Evolutionary conservation across 2,113 vertebrate genomes (phyloP).

Genomic region (Gallinago media): DNA sequence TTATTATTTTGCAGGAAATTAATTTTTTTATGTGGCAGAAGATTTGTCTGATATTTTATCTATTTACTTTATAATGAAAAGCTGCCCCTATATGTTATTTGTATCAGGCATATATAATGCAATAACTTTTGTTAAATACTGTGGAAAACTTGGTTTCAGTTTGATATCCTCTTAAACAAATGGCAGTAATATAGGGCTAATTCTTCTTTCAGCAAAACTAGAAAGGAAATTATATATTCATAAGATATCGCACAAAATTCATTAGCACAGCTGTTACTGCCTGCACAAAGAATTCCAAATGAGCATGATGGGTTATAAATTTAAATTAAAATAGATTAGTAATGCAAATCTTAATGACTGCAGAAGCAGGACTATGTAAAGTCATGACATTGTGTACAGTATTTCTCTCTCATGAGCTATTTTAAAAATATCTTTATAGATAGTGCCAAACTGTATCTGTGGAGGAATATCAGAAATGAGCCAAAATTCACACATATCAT

Average conservation of each 20-base stretch:
- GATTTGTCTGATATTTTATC: background rate
- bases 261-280: constrained; percentile 66
- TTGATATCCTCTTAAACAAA: background rate
- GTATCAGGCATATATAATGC: background rate
- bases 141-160: background rate
- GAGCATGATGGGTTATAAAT: constrained; percentile 58
- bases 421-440: background rate
- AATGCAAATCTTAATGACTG: constrained; percentile 56
- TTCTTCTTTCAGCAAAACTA: background rate
- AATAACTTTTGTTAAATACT: background rate
- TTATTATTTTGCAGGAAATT: background rate
- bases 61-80: background rate
- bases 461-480: background rate
- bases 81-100: background rate
- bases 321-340: constrained; percentile 72
- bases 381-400: constrained; percentile 23
- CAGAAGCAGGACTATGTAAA: constrained; percentile 24
- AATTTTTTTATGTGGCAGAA: background rate
- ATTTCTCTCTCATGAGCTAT: background rate
- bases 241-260: constrained; percentile 47
- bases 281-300: constrained; percentile 67
- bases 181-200: background rate
- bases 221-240: constrained; percentile 64
- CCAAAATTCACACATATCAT: background rate
- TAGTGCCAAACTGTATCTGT: background rate